Evolutionary conservation across 2,888 invertebrate genomes (phyloP).

Genomic region (Tachina fera): DNA sequence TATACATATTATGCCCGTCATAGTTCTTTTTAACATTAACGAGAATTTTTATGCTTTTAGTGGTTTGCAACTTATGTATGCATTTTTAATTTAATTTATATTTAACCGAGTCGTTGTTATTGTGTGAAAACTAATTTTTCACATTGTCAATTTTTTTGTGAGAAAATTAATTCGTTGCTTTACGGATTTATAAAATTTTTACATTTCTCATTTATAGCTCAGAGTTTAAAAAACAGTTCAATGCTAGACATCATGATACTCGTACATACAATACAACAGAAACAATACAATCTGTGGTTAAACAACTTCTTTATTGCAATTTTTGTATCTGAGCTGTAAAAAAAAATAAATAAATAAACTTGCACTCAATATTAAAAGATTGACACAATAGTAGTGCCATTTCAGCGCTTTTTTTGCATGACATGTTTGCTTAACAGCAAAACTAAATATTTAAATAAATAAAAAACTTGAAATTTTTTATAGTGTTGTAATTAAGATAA

Average conservation of each 20-base stretch:
- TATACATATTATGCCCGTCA: not conserved
- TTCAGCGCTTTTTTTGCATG: slow-evolving; percentile 35
- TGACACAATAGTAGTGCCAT: slow-evolving; percentile 22
- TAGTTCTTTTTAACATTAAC: slow-evolving; percentile 2
- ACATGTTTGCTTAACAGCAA: not conserved
- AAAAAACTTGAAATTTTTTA: not conserved
- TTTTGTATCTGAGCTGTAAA: slow-evolving; percentile 20
- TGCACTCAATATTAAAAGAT: not conserved
- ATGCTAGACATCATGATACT: slow-evolving; percentile 32
- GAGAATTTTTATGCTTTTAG: not conserved
- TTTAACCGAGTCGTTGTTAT: not conserved
- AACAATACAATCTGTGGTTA: slow-evolving; percentile 40
- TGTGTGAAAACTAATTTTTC: not conserved
- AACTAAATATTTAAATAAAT: not conserved
- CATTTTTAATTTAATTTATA: not conserved
- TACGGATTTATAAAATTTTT: slow-evolving; percentile 1
- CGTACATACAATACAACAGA: slow-evolving; percentile 18
- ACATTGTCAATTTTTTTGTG: slow-evolving; percentile 12
- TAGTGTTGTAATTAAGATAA: not conserved
- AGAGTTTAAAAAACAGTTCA: slow-evolving; percentile 40
- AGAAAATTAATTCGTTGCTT: not conserved
- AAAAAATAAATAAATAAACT: too few species aligned
- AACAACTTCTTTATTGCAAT: slow-evolving; percentile 39
- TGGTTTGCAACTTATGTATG: not conserved
- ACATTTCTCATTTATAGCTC: slow-evolving; percentile 14